A percentile compares a stretch with the other conserved stretches of the same genome.
These are phyloP conservation scores for Sarcophaga peregrina DNA, from an alignment of 1,140 invertebrate species.

Conservation along the genomic window DNA sequence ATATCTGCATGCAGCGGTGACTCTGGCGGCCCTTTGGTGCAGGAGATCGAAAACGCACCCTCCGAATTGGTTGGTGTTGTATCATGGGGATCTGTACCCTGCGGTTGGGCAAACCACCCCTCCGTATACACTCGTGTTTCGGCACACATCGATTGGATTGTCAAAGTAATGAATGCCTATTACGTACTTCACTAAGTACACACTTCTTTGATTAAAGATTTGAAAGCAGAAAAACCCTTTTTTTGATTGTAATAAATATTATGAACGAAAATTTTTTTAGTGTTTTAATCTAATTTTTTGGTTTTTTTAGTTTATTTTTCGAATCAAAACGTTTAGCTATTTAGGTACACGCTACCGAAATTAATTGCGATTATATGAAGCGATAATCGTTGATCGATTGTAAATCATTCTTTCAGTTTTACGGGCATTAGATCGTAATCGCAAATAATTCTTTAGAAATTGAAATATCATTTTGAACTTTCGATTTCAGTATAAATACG, in stretches of 20 bases:
- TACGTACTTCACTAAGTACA: not conserved
- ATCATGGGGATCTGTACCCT: slow-evolving; percentile 79
- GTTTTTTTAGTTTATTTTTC: too few relatives aligned
- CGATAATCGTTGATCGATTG: not conserved
- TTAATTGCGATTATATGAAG: too few relatives aligned
- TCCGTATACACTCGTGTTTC: not conserved
- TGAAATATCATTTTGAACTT: not conserved
- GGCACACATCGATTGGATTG: not conserved
- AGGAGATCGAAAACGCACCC: slow-evolving; percentile 74
- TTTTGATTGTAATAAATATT: too few relatives aligned
- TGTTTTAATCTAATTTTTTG: too few relatives aligned
- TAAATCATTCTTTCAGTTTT: not conserved
- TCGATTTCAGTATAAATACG: not conserved
- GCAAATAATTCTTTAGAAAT: not conserved
- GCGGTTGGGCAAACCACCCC: slow-evolving; percentile 56
- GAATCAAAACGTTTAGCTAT: too few relatives aligned
- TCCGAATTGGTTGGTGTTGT: slow-evolving; percentile 73
- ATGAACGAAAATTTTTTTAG: too few relatives aligned
- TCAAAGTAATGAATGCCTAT: not conserved
- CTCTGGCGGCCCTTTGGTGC: slow-evolving; percentile 45
- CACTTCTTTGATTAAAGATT: too few relatives aligned
- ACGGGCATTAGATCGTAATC: not conserved
- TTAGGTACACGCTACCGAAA: too few relatives aligned
- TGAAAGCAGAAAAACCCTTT: too few relatives aligned
- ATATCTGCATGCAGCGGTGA: slow-evolving; percentile 55